A percentile compares a stretch with the other conserved stretches of the same genome.
Conservation (phyloP, 2,888 invertebrate genomes). For the Spisula solida region DNA sequence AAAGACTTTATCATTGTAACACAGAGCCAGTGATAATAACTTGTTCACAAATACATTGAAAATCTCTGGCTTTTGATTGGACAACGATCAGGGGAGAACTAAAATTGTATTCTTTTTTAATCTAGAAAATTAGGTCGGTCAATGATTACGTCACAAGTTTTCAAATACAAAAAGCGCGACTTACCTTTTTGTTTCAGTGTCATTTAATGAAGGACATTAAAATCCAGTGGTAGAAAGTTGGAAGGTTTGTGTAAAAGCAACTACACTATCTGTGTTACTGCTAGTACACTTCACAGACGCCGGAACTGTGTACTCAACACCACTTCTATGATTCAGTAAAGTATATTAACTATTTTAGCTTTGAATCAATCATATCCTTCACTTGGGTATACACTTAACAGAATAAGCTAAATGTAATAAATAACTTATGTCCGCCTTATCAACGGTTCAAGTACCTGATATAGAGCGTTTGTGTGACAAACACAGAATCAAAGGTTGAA, state of each 20-base stretch:
- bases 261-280: background rate
- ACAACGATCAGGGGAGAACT: no score
- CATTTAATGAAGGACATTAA: background rate
- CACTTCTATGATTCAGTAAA: background rate
- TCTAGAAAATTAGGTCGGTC: no score
- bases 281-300: background rate
- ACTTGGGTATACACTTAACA: background rate
- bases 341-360: background rate
- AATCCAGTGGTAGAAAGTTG: background rate
- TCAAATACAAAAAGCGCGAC: background rate
- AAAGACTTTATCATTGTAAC: no score
- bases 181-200: constrained; percentile 2
- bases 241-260: background rate
- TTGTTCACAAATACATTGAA: no score
- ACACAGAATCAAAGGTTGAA: constrained; percentile 27
- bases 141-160: no score
- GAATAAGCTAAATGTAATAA: constrained; percentile 2
- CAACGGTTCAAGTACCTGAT: constrained; percentile 7
- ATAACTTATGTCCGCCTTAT: background rate
- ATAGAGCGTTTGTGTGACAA: constrained; percentile 22
- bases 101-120: no score
- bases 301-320: background rate
- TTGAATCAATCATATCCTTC: background rate
- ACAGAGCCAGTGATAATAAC: no score
- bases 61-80: no score